A percentile compares a stretch with the other conserved stretches of the same genome.
Evolutionary conservation across 92 coral and sea anemone species (phyloP).

Genomic region (Porites lobata): DNA sequence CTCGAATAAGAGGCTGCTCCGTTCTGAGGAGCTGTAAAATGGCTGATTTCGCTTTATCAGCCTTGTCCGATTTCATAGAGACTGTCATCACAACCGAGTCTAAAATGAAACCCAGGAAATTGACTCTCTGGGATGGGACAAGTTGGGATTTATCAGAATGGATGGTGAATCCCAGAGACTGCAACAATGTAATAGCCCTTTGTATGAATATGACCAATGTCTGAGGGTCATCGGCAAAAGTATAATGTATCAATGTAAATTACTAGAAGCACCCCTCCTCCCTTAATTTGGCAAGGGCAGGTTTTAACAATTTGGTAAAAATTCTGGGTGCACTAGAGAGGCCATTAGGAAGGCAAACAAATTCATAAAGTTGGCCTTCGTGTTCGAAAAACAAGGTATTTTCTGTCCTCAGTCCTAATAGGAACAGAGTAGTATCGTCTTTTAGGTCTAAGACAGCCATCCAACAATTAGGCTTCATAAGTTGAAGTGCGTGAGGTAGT

Average conservation of each 20-base stretch:
- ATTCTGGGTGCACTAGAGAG: conserved; percentile 60
- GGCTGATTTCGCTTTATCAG: conserved; percentile 7
- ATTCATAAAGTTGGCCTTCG: conserved; percentile 64
- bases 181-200: conserved; percentile 23
- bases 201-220: conserved; percentile 24
- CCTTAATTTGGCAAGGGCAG: conserved; percentile 44
- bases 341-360: conserved; percentile 71
- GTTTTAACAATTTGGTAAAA: conserved; percentile 68
- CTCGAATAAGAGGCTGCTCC: conserved; percentile 18
- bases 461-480: too few species aligned
- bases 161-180: conserved; percentile 52
- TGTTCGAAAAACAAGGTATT: conserved; percentile 41
- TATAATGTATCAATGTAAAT: conserved; percentile 57
- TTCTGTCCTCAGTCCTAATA: conserved; percentile 21
- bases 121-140: conserved; percentile 40
- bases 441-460: too few species aligned
- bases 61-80: conserved; percentile 40
- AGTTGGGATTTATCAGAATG: conserved; percentile 52
- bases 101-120: conserved; percentile 46
- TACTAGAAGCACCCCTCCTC: conserved; percentile 39
- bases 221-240: conserved; percentile 47
- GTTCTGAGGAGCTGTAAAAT: neutral
- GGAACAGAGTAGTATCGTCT: too few species aligned
- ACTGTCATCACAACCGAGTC: conserved; percentile 59
- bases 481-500: too few species aligned